Evolutionary conservation across 1,140 invertebrate genomes (phyloP).

Genomic region (Wiebesia pumilae): DNA sequence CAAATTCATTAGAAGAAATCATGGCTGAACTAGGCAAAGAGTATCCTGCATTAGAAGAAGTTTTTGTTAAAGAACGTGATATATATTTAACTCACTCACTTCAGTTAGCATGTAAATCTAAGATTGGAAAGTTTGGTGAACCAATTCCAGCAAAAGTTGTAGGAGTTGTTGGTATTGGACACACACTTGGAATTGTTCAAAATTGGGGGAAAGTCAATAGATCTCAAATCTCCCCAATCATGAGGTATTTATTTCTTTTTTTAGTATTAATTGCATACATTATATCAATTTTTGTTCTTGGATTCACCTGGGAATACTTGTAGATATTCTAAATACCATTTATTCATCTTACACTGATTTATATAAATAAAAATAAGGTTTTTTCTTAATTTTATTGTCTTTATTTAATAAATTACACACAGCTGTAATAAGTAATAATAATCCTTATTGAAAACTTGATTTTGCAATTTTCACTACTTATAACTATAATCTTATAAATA

Average conservation of each 20-base stretch:
- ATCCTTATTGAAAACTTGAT: too few relatives aligned
- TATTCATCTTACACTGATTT: too few relatives aligned
- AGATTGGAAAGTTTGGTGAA: conserved; percentile 53
- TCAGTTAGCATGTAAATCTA: conserved; percentile 80
- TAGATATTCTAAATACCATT: too few relatives aligned
- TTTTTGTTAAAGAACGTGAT: conserved; percentile 96
- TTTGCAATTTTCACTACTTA: too few relatives aligned
- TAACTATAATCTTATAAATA: too few relatives aligned
- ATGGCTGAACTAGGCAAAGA: conserved; percentile 93
- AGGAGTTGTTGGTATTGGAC: conserved; percentile 96
- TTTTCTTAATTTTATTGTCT: too few relatives aligned
- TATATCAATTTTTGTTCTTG: conserved; percentile 15
- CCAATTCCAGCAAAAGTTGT: conserved; percentile 82
- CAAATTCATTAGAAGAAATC: conserved; percentile 92
- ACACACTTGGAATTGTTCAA: conserved; percentile 88
- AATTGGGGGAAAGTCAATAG: conserved; percentile 87
- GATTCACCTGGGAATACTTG: too few relatives aligned
- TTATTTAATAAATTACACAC: too few relatives aligned
- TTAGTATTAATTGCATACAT: not conserved
- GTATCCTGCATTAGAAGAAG: conserved; percentile 91
- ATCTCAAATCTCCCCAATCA: conserved; percentile 78
- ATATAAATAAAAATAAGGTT: too few relatives aligned
- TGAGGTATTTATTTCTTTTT: conserved; percentile 68
- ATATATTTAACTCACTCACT: conserved; percentile 92
- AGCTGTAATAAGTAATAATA: too few relatives aligned